phyloP scores from a whole-genome alignment of 2,888 invertebrate genomes.

The Meiosimyza decipiens region DNA sequence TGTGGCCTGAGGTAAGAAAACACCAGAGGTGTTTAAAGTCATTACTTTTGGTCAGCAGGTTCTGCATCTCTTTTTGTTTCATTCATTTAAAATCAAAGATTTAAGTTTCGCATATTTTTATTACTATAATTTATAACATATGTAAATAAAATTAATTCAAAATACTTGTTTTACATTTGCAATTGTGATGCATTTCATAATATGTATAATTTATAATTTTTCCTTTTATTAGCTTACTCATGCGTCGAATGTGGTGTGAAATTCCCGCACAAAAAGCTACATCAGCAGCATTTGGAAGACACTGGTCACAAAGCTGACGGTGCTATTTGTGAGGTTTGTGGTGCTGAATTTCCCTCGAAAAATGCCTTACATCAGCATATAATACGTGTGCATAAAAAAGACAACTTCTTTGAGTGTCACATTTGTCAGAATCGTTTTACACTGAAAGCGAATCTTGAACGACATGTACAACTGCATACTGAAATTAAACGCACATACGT shows the following conservation, averaged over 20 bases:
- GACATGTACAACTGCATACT: conserved; percentile 66
- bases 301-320: conserved; percentile 66
- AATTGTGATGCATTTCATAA: neutral
- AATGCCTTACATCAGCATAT: conserved; percentile 66
- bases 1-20: too few species aligned
- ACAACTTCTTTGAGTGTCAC: conserved; percentile 66
- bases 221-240: conserved; percentile 55
- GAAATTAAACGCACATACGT: conserved; percentile 66
- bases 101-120: too few species aligned
- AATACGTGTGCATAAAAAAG: conserved; percentile 65
- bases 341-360: conserved; percentile 64
- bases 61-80: too few species aligned
- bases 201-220: conserved; percentile 34
- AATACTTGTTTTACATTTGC: neutral
- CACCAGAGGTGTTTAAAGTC: too few species aligned
- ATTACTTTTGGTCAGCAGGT: too few species aligned
- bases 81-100: too few species aligned
- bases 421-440: conserved; percentile 67
- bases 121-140: too few species aligned
- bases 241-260: conserved; percentile 65
- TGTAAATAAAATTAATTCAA: neutral
- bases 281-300: conserved; percentile 64
- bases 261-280: conserved; percentile 63
- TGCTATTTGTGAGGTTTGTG: conserved; percentile 66
- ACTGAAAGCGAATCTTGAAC: conserved; percentile 65